A percentile compares a stretch with the other conserved stretches of the same genome.
phyloP scores from a whole-genome alignment of 2,888 invertebrate species.

The Volucella inflata region DNA sequence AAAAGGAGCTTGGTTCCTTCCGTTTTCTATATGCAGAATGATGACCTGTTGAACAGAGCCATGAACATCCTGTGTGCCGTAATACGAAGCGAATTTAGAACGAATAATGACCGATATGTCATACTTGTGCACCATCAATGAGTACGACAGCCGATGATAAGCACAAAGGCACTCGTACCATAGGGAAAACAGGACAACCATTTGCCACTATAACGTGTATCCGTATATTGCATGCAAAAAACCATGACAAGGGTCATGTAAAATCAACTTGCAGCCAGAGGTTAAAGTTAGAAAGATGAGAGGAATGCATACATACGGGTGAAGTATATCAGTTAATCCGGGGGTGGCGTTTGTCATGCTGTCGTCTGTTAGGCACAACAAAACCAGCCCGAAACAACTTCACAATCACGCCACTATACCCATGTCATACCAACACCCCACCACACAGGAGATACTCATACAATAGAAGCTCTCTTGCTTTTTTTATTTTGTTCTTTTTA shows the following conservation, averaged over 20 bases:
- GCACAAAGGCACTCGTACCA: no score
- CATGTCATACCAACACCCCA: background rate
- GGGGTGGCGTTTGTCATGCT: background rate
- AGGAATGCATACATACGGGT: no score
- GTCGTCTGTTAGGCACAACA: background rate
- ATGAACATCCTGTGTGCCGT: no score
- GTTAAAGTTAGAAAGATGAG: slow-evolving; percentile 1
- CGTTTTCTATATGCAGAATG: background rate
- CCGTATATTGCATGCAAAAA: background rate
- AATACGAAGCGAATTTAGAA: background rate
- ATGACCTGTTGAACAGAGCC: slow-evolving; percentile 12
- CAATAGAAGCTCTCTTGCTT: no score
- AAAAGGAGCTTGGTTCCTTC: background rate
- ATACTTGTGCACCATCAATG: background rate
- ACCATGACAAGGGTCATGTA: background rate
- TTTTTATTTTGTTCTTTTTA: background rate
- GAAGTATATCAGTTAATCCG: background rate
- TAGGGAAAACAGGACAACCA: background rate
- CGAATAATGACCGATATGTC: slow-evolving; percentile 5
- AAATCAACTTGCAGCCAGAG: background rate
- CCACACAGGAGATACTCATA: no score
- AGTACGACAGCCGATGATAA: background rate
- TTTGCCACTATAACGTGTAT: background rate
- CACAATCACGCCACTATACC: background rate
- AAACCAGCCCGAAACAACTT: background rate